phyloP scores from a whole-genome alignment of 2,888 invertebrate species.

The Tolmerus cingulatus region DNA sequence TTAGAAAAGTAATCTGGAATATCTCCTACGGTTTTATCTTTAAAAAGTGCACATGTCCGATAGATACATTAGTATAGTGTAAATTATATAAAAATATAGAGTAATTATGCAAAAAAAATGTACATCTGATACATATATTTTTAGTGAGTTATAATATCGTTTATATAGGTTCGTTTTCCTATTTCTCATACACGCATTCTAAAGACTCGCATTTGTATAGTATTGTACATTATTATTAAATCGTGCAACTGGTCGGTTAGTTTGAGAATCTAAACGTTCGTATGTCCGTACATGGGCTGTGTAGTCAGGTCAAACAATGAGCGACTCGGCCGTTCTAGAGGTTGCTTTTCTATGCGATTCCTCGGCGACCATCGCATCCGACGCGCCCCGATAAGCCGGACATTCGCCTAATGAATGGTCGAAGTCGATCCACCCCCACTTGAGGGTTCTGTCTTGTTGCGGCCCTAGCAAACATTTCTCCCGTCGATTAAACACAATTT shows the following conservation, averaged over 20 bases:
- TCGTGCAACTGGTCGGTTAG: neutral
- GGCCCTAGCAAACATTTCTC: neutral
- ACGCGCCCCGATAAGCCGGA: neutral
- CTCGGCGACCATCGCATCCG: neutral
- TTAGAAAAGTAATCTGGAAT: too few relatives aligned
- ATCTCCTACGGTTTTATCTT: too few relatives aligned
- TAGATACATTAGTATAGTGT: too few relatives aligned
- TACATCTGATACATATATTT: too few relatives aligned
- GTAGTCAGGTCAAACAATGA: neutral
- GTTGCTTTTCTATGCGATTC: neutral
- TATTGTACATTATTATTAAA: too few relatives aligned
- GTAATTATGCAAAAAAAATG: too few relatives aligned
- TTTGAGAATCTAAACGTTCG: neutral
- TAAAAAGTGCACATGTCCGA: too few relatives aligned
- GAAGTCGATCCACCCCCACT: neutral
- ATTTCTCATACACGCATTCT: too few relatives aligned
- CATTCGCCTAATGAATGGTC: neutral
- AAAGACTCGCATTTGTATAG: too few relatives aligned
- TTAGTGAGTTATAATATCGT: too few relatives aligned
- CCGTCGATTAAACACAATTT: slow-evolving; percentile 30
- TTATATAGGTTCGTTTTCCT: too few relatives aligned
- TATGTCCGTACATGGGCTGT: neutral
- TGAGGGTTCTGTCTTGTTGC: neutral
- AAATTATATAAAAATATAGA: too few relatives aligned
- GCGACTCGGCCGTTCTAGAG: neutral